These are phyloP conservation scores for Scleropages formosus DNA, from an alignment of 2,797 vertebrate species.

Conservation along the genomic window DNA sequence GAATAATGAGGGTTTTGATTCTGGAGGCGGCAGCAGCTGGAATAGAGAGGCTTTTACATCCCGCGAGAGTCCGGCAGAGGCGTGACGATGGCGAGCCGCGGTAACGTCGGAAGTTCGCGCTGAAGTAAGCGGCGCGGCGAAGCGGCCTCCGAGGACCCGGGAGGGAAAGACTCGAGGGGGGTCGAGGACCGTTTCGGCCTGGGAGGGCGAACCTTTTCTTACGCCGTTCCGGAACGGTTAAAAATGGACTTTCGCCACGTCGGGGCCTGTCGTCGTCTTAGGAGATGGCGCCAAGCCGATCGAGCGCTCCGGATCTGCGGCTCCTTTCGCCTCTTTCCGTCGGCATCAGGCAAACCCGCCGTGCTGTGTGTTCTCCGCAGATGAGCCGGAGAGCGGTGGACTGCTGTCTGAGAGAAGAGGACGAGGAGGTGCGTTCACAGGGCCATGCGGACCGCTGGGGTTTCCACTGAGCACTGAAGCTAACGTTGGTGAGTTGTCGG, in stretches of 20 bases:
- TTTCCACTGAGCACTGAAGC: slow-evolving; percentile 22
- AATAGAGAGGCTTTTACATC: not conserved
- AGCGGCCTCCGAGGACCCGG: too few species aligned
- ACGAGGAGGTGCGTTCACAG: slow-evolving; percentile 32
- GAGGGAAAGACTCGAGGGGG: too few species aligned
- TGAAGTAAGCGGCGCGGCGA: too few species aligned
- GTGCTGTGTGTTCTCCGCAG: slow-evolving; percentile 53
- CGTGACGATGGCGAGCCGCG: not conserved
- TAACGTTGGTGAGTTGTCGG: slow-evolving; percentile 24
- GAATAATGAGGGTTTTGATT: slow-evolving; percentile 30
- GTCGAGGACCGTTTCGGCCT: too few species aligned
- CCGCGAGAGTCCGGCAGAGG: not conserved
- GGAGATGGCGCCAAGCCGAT: not conserved
- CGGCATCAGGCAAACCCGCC: slow-evolving; percentile 32
- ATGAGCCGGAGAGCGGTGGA: slow-evolving; percentile 48
- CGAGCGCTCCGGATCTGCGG: too few species aligned
- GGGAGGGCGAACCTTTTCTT: too few species aligned
- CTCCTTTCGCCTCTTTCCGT: too few species aligned
- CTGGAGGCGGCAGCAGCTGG: not conserved
- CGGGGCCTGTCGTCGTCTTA: too few species aligned
- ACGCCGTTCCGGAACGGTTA: too few species aligned
- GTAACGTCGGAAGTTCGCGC: not conserved
- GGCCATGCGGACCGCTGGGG: slow-evolving; percentile 17
- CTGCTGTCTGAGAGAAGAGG: slow-evolving; percentile 50
- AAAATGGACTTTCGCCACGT: too few species aligned